Conservation (phyloP, 2,113 vertebrate species). For the Cygnus atratus region DNA sequence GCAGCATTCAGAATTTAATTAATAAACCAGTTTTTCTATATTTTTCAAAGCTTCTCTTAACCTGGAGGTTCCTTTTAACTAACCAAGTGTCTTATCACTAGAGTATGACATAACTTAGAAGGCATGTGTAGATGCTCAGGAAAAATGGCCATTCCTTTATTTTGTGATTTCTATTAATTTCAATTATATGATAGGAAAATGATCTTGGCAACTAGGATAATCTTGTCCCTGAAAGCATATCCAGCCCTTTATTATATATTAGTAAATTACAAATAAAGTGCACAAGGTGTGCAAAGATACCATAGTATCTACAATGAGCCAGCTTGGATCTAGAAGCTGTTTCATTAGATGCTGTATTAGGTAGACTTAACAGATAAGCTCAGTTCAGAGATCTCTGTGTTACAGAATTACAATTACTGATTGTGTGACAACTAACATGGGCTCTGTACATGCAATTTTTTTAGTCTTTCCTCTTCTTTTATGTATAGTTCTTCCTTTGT, state of each 20-base stretch:
- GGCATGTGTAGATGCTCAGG: background rate
- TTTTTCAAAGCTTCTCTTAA: constrained; percentile 52
- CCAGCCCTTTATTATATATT: background rate
- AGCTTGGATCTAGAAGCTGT: background rate
- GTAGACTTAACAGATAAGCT: background rate
- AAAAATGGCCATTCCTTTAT: constrained; percentile 48
- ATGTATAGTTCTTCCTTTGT: background rate
- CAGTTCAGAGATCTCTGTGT: background rate
- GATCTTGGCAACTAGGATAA: background rate
- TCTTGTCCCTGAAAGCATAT: background rate
- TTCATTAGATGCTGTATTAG: background rate
- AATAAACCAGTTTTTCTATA: background rate
- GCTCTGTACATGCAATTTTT: background rate
- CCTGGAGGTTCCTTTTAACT: constrained; percentile 42
- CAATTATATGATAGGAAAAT: background rate
- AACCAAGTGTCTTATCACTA: constrained; percentile 12
- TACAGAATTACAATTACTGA: background rate
- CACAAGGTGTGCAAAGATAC: background rate
- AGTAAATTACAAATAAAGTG: background rate
- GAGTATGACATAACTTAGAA: background rate
- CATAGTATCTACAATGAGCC: background rate
- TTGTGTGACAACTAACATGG: background rate
- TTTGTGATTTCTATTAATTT: constrained; percentile 19
- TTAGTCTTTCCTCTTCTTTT: background rate
- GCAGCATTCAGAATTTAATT: background rate